Evolutionary conservation across 2,888 invertebrate species (phyloP), one percentile per base, ranked within the genome.

Genomic region (Rugalucina vietnamica): DNA sequence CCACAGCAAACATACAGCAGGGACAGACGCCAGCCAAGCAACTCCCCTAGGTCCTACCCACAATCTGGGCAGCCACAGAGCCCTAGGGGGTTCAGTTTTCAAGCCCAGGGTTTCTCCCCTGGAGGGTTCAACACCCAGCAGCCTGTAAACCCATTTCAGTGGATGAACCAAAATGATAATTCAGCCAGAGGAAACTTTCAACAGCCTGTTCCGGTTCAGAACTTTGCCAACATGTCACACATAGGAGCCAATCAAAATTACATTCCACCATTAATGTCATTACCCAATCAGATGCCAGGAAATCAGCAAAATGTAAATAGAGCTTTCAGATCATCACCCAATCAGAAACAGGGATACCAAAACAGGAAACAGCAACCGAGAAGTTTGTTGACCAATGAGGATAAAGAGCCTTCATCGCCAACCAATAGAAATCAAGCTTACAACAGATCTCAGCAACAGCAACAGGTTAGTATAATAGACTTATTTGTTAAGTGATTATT

Each of bases 111-210:
- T 65, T n/a, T 54, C 65, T 65, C 65, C 29, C 34, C 65, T 24
- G 60, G 54, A 36, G 57, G 57, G 43, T 65, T 50, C 18, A 65
- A 73, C 18, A 57, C 34, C 50, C 78, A 79, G 34, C 60, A 60
- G n/a, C 29, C 36, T 36, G 72, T 14, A 21, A 73, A 73, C 27
- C 65, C 74, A 21, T 79, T 73, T 78, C 39, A 73, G 36, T 50
- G 76, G 27, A 39, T 71, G 50, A 86, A 84, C 74, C 79, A 79
- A 60, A 87, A 79, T 79, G 84, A 77, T 18, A 79, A 79, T 54
- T 75, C 76, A 27, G n/a, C 57, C n/a, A 49, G 39, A 49, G 72
- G 76, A 50, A 37, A 49, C 49, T 43, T 32, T 27, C 65, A 73
- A 29, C 49, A 34, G 32, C 29, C 57, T 43, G 43, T 69, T 54